Percentiles rank a stretch among this genome's conserved stretches.
Conservation (phyloP, 2,113 vertebrate genomes). For the Serilophus lunatus region DNA sequence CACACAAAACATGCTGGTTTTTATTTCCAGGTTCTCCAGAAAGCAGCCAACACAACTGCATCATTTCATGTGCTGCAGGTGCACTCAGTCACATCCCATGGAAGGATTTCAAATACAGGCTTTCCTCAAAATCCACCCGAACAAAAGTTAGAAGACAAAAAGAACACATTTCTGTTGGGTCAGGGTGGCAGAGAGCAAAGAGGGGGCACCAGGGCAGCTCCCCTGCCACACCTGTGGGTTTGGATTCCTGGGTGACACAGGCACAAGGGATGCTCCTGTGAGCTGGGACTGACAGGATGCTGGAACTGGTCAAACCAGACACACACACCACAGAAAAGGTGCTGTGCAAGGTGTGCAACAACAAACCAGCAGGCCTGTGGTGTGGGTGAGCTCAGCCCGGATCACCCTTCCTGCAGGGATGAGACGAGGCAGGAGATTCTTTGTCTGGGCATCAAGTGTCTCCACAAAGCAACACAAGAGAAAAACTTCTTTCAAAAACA, state of each 20-base stretch:
- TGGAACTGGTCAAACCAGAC: constrained; percentile 30
- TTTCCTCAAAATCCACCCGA: neutral
- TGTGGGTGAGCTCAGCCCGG: neutral
- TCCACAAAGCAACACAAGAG: neutral
- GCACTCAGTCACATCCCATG: neutral
- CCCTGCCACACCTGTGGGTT: neutral
- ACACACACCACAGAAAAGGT: neutral
- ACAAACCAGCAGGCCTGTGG: neutral
- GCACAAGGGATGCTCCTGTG: neutral
- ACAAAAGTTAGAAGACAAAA: neutral
- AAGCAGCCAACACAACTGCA: neutral
- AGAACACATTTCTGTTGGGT: neutral
- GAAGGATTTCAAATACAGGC: neutral
- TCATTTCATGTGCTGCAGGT: neutral
- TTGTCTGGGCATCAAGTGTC: neutral
- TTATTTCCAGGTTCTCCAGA: neutral
- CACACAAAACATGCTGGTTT: accelerated
- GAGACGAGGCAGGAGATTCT: too few species aligned
- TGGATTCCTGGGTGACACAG: constrained; percentile 6
- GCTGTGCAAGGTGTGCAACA: neutral
- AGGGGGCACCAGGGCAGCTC: neutral
- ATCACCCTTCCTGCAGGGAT: neutral
- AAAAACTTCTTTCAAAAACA: neutral
- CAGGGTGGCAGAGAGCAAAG: accelerated
- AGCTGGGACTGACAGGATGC: neutral